Base-by-base conservation (phyloP, 2,888 invertebrate species). In the Conchocele bisecta region DNA sequence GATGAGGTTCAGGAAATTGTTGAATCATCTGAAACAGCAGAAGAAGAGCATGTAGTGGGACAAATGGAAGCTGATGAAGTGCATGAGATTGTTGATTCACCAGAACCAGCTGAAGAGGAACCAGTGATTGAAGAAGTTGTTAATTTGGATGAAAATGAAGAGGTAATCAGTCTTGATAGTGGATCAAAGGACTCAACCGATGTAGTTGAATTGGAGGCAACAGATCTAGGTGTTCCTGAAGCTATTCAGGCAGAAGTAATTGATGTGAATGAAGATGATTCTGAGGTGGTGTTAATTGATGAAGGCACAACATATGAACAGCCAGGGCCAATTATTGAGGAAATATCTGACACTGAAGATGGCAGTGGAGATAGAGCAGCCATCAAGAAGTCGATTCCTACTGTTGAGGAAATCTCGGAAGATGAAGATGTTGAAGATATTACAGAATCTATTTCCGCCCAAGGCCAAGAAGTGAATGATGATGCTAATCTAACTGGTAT, bases 381-480 rank as follows among this genome's bases (percentile, higher is more conserved):
- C 9, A 37, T 17, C 41, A 48, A 46, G 29, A 44, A 28, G 33
- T 53, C 29, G 22, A 56, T 61, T n/a, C n/a, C n/a, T n/a, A n/a
- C n/a, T 31, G 53, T 54, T 28, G 64, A 58, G 20, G 64, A 68
- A 17, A 58, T 64, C 9, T 54, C 68, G 22, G 67, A 67, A 54
- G 60, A 71, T 48, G 67, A 54, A 24, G 50, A 42, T 37, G 61
- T 53, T 22, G 63, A 54, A 24, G 59, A 56, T 35, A 59, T 51
- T 33, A 56, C 54, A 28, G 37, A 53, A 20, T 35, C 58, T 20
- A 35, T 31, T 26, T 39, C 42, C 31, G 53, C 67, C 22, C 56
- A 53, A n/a, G 42, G 50, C 29, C 53, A 64, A 44, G 57, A 54
- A 28, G 53, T 53, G 24, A 53, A 51, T 54, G 46, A 44, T 28